phyloP scores from a whole-genome alignment of 2,888 invertebrate species.

The Patella ulyssiponensis region DNA sequence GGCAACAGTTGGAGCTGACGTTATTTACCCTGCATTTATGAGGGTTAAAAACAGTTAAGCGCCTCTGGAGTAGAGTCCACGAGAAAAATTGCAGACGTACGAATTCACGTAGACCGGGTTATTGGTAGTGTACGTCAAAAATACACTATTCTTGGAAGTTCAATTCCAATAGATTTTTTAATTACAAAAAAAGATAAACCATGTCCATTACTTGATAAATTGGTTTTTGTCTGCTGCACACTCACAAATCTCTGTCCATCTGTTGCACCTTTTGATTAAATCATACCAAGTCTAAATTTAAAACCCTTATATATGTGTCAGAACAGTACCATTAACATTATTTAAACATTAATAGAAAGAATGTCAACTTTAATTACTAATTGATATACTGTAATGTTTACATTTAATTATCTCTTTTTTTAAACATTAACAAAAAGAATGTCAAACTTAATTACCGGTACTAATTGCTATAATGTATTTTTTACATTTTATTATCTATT shows the following conservation, averaged over 20 bases:
- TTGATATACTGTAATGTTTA: too few relatives aligned
- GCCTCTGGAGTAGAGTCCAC: constrained; percentile 38
- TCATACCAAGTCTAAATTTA: too few relatives aligned
- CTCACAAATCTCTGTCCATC: constrained; percentile 14
- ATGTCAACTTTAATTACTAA: too few relatives aligned
- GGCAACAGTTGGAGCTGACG: constrained; percentile 32
- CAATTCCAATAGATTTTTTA: constrained; percentile 37
- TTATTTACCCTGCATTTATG: constrained; percentile 43
- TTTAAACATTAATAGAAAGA: too few relatives aligned
- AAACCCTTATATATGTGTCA: too few relatives aligned
- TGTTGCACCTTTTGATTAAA: background rate
- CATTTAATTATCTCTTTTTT: too few relatives aligned
- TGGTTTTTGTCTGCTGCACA: constrained; percentile 34
- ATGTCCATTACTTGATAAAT: constrained; percentile 34
- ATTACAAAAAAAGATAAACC: constrained; percentile 16
- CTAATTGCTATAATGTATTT: too few relatives aligned
- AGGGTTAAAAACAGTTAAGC: constrained; percentile 34
- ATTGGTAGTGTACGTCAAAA: constrained; percentile 41
- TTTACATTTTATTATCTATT: too few relatives aligned
- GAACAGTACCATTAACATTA: too few relatives aligned
- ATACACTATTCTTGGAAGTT: constrained; percentile 36
- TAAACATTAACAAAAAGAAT: too few relatives aligned
- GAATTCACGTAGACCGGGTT: constrained; percentile 44
- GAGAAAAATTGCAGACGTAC: constrained; percentile 38
- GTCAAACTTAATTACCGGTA: too few relatives aligned